phyloP scores from a whole-genome alignment of 2,888 invertebrate genomes.

The Megamerina dolium region DNA sequence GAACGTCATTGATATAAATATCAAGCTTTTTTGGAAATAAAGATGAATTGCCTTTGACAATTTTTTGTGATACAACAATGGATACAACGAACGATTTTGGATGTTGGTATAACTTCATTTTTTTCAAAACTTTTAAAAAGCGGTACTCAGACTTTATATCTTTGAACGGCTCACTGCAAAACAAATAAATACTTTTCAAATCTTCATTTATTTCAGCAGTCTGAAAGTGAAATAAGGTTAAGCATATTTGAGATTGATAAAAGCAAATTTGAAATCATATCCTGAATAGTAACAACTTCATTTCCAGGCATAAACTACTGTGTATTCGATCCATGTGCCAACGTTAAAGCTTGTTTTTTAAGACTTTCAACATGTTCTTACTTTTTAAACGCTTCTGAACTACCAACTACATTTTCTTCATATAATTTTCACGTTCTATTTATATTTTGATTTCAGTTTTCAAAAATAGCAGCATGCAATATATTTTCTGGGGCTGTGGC shows the following conservation, averaged over 20 bases:
- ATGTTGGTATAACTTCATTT: slow-evolving; percentile 2
- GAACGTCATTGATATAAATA: too few species aligned
- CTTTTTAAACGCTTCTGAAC: background rate
- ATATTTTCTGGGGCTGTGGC: too few species aligned
- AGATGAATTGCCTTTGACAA: slow-evolving; percentile 1
- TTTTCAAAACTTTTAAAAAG: slow-evolving; percentile 3
- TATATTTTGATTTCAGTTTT: background rate
- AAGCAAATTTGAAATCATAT: slow-evolving; percentile 1
- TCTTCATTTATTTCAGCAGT: background rate
- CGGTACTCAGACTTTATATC: background rate
- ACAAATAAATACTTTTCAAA: slow-evolving; percentile 1
- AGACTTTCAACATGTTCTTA: background rate
- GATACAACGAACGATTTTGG: slow-evolving; percentile 1
- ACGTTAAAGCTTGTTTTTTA: slow-evolving; percentile 1
- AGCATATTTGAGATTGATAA: slow-evolving; percentile 1
- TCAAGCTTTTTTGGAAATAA: slow-evolving; percentile 1
- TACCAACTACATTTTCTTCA: too few species aligned
- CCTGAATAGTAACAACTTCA: slow-evolving; percentile 1
- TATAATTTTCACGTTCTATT: too few species aligned
- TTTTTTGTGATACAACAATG: background rate
- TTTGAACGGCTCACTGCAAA: slow-evolving; percentile 2
- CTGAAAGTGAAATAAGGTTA: background rate
- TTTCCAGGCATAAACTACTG: slow-evolving; percentile 3
- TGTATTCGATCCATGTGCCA: background rate
- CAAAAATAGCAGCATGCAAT: background rate